A percentile compares a stretch with the other conserved stretches of the same genome.
These are phyloP conservation scores for Ceratosolen solmsi DNA, from an alignment of 1,140 invertebrate species.

Conservation along the genomic window DNA sequence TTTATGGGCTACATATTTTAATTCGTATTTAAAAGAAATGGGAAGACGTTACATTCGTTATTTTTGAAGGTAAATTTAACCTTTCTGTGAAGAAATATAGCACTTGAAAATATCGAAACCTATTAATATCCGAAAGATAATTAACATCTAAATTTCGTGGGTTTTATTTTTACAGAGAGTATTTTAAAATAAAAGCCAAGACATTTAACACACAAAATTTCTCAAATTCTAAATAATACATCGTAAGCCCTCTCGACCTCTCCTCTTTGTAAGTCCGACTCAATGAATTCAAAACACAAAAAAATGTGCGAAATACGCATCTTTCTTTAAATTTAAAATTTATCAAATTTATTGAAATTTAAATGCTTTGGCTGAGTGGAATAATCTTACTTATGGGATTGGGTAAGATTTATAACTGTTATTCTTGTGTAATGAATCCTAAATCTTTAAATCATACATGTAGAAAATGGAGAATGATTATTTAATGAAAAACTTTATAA, in stretches of 20 bases:
- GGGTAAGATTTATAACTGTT: background rate
- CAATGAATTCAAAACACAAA: too few species aligned
- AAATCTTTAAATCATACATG: too few species aligned
- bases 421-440: background rate
- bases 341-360: background rate
- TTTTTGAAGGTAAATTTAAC: background rate
- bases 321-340: too few species aligned
- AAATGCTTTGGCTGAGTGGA: background rate
- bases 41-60: too few species aligned
- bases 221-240: too few species aligned
- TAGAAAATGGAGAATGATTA: too few species aligned
- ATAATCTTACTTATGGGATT: constrained; percentile 1
- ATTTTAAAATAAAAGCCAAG: background rate
- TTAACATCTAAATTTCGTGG: background rate
- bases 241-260: too few species aligned
- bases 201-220: background rate
- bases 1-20: too few species aligned
- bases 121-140: background rate
- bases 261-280: too few species aligned
- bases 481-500: too few species aligned
- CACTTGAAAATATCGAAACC: too few species aligned
- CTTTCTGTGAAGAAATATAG: background rate
- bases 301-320: background rate
- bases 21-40: too few species aligned
- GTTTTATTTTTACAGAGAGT: background rate